Evolutionary conservation across 2,797 vertebrate species (phyloP), one percentile per base, ranked within the genome.

Genomic region (Hozukius guyotensis): DNA sequence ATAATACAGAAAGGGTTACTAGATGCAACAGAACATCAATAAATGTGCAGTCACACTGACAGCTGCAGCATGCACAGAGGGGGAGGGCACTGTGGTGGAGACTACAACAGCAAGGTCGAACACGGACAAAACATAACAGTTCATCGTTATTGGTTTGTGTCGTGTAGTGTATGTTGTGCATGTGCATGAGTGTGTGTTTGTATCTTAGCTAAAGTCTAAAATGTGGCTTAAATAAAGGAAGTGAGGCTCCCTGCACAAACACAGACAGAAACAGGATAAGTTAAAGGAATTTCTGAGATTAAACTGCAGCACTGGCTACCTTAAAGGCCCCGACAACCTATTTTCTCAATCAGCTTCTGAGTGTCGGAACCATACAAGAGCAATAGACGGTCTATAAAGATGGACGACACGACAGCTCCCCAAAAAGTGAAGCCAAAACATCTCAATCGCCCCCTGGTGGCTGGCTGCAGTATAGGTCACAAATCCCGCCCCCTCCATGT

Each of bases 1-100:
- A 31, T 16, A 6, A 86, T 56, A 71, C 36, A 70, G n/a, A 76
- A 34, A 46, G 42, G 20, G 36, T 72, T 34, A 81, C 22, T 52
- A 38, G 62, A 88, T 79, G 80, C 59, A 64, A 82, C 42, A 49
- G 31, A 64, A 86, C 81, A 81, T 85, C 81, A 68, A 90, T 88
- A 81, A 49, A 85, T 76, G 84, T 84, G 78, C 64, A 66, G 71
- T 55, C 67, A 82, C 80, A 77, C 52, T 72, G 66, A 76, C 81
- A 78, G 65, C 68, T 53, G 78, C 25, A 72, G 64, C 80, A 81
- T 87, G 87, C 81, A 84, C 22, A 22, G 46, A 62, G 49, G 25
- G 57, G 72, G 57, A 11, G 69, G 29, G 86, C 87, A 75, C 22
- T 20, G 22, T 25, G 52, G 34, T 49, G 77, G 32, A 67, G 53